Base-by-base conservation (phyloP, 2,888 invertebrate genomes). In the Doris montereyensis region DNA sequence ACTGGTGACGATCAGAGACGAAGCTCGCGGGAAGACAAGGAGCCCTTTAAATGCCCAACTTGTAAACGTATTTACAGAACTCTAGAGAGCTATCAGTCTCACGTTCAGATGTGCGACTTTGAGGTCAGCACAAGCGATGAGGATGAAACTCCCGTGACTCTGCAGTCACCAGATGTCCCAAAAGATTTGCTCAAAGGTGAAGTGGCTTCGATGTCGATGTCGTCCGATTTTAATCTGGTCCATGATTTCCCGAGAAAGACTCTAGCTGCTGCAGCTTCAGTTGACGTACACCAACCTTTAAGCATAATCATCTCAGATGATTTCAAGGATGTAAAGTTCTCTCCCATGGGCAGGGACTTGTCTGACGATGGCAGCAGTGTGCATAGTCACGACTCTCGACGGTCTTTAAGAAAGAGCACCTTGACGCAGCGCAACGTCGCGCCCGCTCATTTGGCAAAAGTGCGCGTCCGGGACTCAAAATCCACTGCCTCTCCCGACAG, bases 1-100 rank as follows among this genome's bases (percentile, higher is more conserved):
- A 17, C 52, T 41, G 52, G 52, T 34, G 89, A 90, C 82, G 90
- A 90, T 81, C 82, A 90, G 67, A 90, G 90, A 1, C 88, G 89
- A 41, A 90, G 90, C 78, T 84, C 84, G 71, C 86, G 88, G 2
- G 87, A 86, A 26, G 87, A 88, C n/a, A 85, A 86, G 68, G 90
- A 90, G 2, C 95, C 95, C 5, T 96, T 97, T 0, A 95, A 95
- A 86, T 97, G 97, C 91, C 94, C 95, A 85, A 94, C 95, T 83
- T 97, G 97, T 89, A 96, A 96, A 86, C 95, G 97, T 65, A 71
- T 88, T 77, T 91, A 91, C 81, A 86, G 91, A 58, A 92, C 92
- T 0, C 87, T 86, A 77, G 89, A 90, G 79, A 92, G 92, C 82
- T 91, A 87, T 76, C 81, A 87, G 32, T 86, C 86, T 21, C 92